Conservation (phyloP, 2,113 vertebrate genomes). For the Neomonachus schauinslandi region DNA sequence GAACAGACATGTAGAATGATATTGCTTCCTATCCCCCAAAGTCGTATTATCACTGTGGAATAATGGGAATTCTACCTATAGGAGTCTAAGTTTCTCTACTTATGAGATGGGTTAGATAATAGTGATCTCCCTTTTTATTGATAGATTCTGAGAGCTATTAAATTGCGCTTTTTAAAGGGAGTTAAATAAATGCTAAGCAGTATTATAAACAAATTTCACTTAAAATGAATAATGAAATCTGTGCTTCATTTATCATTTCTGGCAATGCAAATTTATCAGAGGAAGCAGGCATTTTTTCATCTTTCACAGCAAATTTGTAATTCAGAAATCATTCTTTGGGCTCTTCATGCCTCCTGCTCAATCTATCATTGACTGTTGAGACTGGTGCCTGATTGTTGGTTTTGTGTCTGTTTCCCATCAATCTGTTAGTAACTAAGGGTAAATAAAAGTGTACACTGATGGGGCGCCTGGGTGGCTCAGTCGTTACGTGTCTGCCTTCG, state of each 20-base stretch:
- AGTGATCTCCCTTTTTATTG: slow-evolving; percentile 19
- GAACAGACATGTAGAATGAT: background rate
- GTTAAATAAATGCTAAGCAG: slow-evolving; percentile 56
- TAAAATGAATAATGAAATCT: slow-evolving; percentile 65
- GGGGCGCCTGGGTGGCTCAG: too few relatives aligned
- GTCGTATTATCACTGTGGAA: background rate
- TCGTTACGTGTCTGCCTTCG: too few relatives aligned
- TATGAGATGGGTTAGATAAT: background rate
- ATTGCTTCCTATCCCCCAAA: background rate
- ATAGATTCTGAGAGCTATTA: slow-evolving; percentile 11
- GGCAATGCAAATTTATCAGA: slow-evolving; percentile 1
- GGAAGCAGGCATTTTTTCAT: background rate
- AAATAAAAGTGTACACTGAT: slow-evolving; percentile 33
- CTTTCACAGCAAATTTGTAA: background rate
- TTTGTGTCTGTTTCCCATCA: background rate
- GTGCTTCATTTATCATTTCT: slow-evolving; percentile 57
- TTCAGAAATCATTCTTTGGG: background rate
- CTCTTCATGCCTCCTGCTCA: background rate
- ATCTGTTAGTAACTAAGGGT: slow-evolving; percentile 27
- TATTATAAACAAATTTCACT: slow-evolving; percentile 53
- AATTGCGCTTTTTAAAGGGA: slow-evolving; percentile 42
- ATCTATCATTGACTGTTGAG: slow-evolving; percentile 21
- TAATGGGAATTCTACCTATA: background rate
- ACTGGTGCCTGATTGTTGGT: background rate
- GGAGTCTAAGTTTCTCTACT: background rate